phyloP scores from a whole-genome alignment of 2,888 invertebrate species.

The Parapristionchus giblindavisi region DNA sequence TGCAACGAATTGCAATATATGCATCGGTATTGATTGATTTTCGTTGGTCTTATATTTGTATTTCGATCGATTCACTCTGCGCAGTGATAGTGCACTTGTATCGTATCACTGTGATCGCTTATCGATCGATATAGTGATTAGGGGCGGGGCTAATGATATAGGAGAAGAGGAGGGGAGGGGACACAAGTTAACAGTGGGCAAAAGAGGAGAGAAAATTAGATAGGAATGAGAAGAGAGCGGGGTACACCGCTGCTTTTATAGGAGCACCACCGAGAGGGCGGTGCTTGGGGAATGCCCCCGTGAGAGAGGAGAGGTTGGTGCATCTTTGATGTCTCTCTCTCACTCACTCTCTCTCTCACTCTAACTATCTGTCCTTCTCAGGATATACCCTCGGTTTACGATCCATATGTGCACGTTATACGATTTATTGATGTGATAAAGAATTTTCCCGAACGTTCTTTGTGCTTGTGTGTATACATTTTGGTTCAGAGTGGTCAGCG shows the following conservation, averaged over 20 bases:
- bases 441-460: not conserved
- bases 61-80: conserved; percentile 27
- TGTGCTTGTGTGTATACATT: too few relatives aligned
- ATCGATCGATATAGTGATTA: conserved; percentile 15
- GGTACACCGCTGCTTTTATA: not conserved
- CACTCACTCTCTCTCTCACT: not conserved
- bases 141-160: too few relatives aligned
- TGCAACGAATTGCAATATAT: conserved; percentile 7
- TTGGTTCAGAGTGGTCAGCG: too few relatives aligned
- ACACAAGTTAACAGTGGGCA: not conserved
- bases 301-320: conserved; percentile 1
- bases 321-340: not conserved
- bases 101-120: conserved; percentile 1
- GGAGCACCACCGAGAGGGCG: conserved; percentile 10
- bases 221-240: conserved; percentile 2
- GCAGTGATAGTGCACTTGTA: too few relatives aligned
- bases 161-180: not conserved
- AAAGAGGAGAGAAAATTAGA: not conserved
- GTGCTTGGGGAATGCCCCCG: not conserved
- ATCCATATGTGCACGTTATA: not conserved
- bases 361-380: too few relatives aligned
- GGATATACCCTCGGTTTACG: conserved; percentile 29
- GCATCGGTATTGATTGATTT: not conserved
- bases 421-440: conserved; percentile 15
- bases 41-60: not conserved